Evolutionary conservation across 2,113 vertebrate species (phyloP).

Genomic region (Numida meleagris): DNA sequence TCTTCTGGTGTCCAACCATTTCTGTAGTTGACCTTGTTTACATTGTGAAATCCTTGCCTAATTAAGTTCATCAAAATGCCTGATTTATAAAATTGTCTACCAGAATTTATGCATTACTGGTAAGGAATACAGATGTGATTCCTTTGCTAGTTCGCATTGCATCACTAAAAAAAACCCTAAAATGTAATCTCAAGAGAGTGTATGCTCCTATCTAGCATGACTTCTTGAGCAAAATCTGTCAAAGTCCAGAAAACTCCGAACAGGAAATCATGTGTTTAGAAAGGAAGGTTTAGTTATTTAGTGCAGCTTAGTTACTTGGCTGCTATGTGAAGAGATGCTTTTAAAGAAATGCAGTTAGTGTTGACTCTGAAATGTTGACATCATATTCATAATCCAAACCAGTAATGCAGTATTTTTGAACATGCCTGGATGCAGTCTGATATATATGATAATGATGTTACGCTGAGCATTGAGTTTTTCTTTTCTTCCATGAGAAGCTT

Average conservation of each 20-base stretch:
- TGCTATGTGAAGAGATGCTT: neutral
- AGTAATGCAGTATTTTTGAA: neutral
- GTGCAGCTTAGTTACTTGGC: neutral
- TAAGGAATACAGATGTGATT: neutral
- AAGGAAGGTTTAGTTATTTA: neutral
- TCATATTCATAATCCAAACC: neutral
- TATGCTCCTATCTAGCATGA: neutral
- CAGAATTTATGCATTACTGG: neutral
- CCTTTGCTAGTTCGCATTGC: neutral
- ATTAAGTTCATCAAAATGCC: neutral
- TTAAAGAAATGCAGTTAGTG: neutral
- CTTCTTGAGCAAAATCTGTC: neutral
- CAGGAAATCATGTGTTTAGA: rapidly evolving
- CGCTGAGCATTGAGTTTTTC: neutral
- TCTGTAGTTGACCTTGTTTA: neutral
- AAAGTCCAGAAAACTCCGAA: neutral
- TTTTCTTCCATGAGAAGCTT: neutral
- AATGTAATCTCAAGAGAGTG: rapidly evolving
- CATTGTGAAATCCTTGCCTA: neutral
- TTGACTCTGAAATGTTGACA: neutral
- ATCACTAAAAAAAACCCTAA: neutral
- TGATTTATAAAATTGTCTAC: neutral
- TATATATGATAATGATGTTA: neutral
- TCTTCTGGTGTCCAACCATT: neutral
- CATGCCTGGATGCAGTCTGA: rapidly evolving